Conservation (phyloP, 37 sponge, comb jelly and placozoan species). For the Tethya wilhelma region DNA sequence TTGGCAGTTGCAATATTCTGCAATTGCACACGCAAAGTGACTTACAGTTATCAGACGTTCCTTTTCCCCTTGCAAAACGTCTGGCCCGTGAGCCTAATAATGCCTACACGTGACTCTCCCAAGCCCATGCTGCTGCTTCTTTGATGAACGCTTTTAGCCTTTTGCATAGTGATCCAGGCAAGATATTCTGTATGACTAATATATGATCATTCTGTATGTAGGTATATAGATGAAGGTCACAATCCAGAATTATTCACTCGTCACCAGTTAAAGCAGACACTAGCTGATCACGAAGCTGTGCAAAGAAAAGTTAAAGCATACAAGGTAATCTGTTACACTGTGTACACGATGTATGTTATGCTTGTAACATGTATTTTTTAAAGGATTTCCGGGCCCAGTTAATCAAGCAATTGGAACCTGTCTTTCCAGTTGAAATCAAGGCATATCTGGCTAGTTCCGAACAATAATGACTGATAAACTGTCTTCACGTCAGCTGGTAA, state of each 20-base stretch:
- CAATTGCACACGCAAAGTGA: no score
- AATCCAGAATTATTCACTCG: slow-evolving; percentile 82
- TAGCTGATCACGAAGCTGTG: slow-evolving; percentile 55
- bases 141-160: no score
- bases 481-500: no score
- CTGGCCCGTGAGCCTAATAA: no score
- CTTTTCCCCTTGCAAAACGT: no score
- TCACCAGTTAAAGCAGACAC: slow-evolving; percentile 63
- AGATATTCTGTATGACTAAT: no score
- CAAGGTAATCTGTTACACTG: slow-evolving; percentile 27
- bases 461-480: no score
- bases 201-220: slow-evolving; percentile 2
- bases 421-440: slow-evolving; percentile 59
- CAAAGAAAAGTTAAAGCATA: slow-evolving; percentile 68
- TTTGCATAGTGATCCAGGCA: no score
- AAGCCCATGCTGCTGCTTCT: no score
- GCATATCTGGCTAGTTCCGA: slow-evolving; percentile 45
- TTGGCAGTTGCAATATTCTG: no score
- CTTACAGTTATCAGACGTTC: no score
- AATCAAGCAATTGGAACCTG: slow-evolving; percentile 55
- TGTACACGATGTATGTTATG: neutral
- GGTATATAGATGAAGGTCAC: slow-evolving; percentile 72
- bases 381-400: slow-evolving; percentile 73
- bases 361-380: neutral
- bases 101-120: no score